These are phyloP conservation scores for Cephus runcator DNA, from an alignment of 2,888 invertebrate species.

Conservation along the genomic window DNA sequence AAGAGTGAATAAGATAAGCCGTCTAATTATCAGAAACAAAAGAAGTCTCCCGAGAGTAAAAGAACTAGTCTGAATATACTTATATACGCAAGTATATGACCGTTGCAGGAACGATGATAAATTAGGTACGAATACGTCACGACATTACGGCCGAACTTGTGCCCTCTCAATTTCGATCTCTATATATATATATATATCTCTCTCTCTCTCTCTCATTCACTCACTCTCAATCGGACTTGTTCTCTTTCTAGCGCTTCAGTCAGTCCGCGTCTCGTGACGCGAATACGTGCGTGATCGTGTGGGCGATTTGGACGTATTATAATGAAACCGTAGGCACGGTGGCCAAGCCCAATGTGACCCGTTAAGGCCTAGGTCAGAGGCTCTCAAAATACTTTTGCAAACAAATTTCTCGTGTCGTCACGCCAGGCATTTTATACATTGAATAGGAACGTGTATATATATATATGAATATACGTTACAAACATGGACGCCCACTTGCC, in stretches of 20 bases:
- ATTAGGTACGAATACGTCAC: background rate
- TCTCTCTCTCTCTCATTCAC: background rate
- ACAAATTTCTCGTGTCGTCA: background rate
- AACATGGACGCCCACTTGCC: background rate
- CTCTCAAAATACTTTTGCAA: constrained; percentile 2
- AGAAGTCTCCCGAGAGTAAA: background rate
- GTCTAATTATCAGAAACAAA: background rate
- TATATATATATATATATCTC: background rate
- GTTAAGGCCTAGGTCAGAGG: constrained; percentile 3
- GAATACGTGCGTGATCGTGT: constrained; percentile 1
- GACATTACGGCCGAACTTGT: background rate
- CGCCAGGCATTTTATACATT: background rate
- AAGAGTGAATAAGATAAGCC: background rate
- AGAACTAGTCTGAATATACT: background rate
- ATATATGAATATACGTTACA: background rate
- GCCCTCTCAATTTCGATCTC: background rate
- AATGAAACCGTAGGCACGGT: constrained; percentile 1
- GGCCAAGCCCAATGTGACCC: constrained; percentile 8
- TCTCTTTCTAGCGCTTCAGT: background rate
- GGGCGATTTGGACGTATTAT: constrained; percentile 1
- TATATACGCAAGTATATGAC: too few species aligned
- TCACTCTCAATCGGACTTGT: background rate
- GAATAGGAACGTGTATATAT: background rate
- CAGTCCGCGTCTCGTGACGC: background rate
- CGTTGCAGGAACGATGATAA: background rate